A percentile compares a stretch with the other conserved stretches of the same genome.
Evolutionary conservation across 37 sponge, comb jelly and placozoan species (phyloP).

Genomic region (Haliclona indistincta): DNA sequence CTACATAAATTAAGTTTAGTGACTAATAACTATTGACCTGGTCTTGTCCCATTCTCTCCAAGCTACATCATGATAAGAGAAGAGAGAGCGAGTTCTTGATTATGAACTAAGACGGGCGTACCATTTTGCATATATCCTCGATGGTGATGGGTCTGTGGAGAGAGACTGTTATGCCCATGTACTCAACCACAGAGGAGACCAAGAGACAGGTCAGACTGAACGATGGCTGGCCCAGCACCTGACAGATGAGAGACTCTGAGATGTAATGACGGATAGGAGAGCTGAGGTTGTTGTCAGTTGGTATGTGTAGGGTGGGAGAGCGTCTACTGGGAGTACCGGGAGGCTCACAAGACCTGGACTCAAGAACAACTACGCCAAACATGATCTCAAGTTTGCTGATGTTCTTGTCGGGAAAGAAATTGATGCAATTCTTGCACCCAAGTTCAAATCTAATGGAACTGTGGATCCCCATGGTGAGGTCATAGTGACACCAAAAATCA

Average conservation of each 20-base stretch:
- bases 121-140: conserved; percentile 75
- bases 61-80: conserved; percentile 73
- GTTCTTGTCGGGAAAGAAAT: no score
- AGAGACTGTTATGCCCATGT: conserved; percentile 43
- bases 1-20: no score
- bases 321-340: conserved; percentile 47
- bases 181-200: conserved; percentile 47
- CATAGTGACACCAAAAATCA: no score
- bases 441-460: no score
- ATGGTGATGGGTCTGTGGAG: conserved; percentile 34
- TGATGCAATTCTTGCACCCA: no score
- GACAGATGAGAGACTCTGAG: conserved; percentile 70
- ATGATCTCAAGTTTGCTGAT: no score
- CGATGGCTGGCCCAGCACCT: conserved; percentile 79
- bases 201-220: conserved; percentile 67
- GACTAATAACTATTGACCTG: no score
- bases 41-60: conserved; percentile 85
- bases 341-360: no score
- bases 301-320: conserved; percentile 38
- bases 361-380: no score
- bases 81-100: no score
- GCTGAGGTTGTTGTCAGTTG: conserved; percentile 55
- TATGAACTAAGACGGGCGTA: no score
- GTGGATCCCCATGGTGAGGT: no score
- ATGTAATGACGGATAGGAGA: conserved; percentile 75